These are phyloP conservation scores for Stigmatopora nigra DNA, from an alignment of 2,113 vertebrate species.

Conservation along the genomic window DNA sequence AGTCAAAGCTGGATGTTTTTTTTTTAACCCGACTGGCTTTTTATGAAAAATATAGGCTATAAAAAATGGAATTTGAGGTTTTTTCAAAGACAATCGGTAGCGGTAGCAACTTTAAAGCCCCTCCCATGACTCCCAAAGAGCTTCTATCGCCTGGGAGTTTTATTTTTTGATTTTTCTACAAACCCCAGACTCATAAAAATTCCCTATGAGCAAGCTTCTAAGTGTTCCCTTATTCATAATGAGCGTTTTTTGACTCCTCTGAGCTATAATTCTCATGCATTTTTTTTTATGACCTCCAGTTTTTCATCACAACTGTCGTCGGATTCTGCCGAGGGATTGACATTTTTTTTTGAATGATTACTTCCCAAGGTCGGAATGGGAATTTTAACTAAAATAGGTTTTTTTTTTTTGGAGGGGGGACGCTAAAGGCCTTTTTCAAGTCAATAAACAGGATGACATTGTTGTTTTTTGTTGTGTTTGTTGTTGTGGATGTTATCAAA, in stretches of 20 bases:
- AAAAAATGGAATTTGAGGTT: slow-evolving; percentile 35
- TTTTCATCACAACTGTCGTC: background rate
- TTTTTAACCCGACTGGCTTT: slow-evolving; percentile 44
- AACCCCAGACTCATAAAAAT: slow-evolving; percentile 57
- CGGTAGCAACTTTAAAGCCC: slow-evolving; percentile 51
- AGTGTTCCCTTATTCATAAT: slow-evolving; percentile 30
- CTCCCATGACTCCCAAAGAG: slow-evolving; percentile 46
- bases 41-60: background rate
- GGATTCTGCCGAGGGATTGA: background rate
- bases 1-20: slow-evolving; percentile 19
- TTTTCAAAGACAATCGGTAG: slow-evolving; percentile 54
- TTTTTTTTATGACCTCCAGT: background rate
- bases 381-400: background rate
- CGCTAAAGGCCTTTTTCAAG: no score
- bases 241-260: background rate
- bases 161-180: slow-evolving; percentile 46
- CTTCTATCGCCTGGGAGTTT: slow-evolving; percentile 46
- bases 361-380: background rate
- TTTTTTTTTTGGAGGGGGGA: background rate
- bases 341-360: background rate
- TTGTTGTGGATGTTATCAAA: no score
- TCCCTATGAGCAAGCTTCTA: slow-evolving; percentile 50
- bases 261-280: background rate
- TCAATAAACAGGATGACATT: no score
- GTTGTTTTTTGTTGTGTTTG: no score